Conservation (phyloP, 2,888 invertebrate species). For the Drosophila atroscutellata region DNA sequence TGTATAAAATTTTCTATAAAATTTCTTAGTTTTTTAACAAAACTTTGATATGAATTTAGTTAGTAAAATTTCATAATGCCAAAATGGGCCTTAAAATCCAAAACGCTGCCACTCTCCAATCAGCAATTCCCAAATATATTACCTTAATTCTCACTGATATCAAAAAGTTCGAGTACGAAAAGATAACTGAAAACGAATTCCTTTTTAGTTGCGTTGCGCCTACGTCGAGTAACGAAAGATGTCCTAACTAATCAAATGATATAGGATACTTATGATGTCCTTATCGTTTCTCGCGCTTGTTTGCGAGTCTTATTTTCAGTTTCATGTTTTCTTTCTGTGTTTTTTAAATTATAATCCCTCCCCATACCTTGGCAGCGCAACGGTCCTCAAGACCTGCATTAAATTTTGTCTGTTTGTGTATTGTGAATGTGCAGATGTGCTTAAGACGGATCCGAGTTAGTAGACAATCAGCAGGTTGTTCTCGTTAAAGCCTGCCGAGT, state of each 20-base stretch:
- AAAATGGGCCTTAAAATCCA: constrained; percentile 46
- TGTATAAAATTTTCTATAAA: constrained; percentile 8
- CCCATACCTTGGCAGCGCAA: constrained; percentile 41
- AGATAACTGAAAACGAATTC: constrained; percentile 68
- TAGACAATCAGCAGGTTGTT: constrained; percentile 95
- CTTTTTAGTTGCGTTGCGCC: constrained; percentile 65
- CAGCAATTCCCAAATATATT: constrained; percentile 18
- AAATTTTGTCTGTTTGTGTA: constrained; percentile 37
- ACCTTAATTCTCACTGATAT: constrained; percentile 45
- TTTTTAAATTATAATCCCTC: constrained; percentile 42
- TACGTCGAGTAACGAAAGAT: constrained; percentile 54
- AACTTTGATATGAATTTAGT: constrained; percentile 21
- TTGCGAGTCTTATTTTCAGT: constrained; percentile 40
- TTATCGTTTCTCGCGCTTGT: constrained; percentile 40
- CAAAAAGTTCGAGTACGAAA: constrained; percentile 56
- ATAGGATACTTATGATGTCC: constrained; percentile 16
- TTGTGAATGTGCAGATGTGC: constrained; percentile 25
- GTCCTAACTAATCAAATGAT: constrained; percentile 8
- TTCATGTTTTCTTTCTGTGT: constrained; percentile 33
- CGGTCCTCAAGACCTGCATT: constrained; percentile 27
- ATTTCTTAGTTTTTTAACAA: constrained; percentile 3
- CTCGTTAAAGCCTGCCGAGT: constrained; percentile 96
- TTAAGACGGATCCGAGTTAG: constrained; percentile 84
- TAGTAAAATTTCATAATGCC: constrained; percentile 22
- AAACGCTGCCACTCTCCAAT: constrained; percentile 52